Evolutionary conservation across 2,888 invertebrate genomes (phyloP), one percentile per base, ranked within the genome.

Genomic region (Germaria angustata): DNA sequence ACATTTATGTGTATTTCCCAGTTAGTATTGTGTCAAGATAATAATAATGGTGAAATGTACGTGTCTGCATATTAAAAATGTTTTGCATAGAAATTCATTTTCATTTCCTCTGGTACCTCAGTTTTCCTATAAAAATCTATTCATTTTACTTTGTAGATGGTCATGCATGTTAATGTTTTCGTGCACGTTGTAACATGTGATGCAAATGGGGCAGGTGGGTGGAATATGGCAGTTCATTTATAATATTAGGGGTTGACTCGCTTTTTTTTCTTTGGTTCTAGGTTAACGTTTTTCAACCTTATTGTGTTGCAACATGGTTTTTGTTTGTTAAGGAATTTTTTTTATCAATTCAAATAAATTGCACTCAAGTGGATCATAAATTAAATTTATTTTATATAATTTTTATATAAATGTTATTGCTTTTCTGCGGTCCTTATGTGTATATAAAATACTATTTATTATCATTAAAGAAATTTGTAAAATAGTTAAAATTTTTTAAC

Each of bases 311-410:
- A 28, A 5, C 28, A 3, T 28, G 28, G 4, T 28, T 28, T 3
- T 5, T 28, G 28, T 6, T 28, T 28, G 28, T 5, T 28, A 28
- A 28, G 28, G 28, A 28, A 28, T 5, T n/a, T n/a, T n/a, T 6
- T 3, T 28, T 28, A 28, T 28, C 89, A 89, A 89, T 88, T 89
- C 86, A 87, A 87, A 88, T 87, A 86, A 87, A 88, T 88, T 87
- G 87, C 84, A 86, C 88, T 85, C 88, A 86, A 88, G 88, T 85
- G 88, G 85, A 85, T 84, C 86, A 87, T 88, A 88, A 88, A 88
- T 89, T 88, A 83, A 78, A 55, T 75, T 65, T 39, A 57, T 68
- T 80, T 69, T 63, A 24, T 46, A 65, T 55, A 44, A 24, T 57
- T 57, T 75, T 28, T 24, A 22, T 24, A 11, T 13, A 51, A 28